A percentile compares a stretch with the other conserved stretches of the same genome.
Conservation (phyloP, 2,888 invertebrate species). For the Schrankia costaestrigalis region DNA sequence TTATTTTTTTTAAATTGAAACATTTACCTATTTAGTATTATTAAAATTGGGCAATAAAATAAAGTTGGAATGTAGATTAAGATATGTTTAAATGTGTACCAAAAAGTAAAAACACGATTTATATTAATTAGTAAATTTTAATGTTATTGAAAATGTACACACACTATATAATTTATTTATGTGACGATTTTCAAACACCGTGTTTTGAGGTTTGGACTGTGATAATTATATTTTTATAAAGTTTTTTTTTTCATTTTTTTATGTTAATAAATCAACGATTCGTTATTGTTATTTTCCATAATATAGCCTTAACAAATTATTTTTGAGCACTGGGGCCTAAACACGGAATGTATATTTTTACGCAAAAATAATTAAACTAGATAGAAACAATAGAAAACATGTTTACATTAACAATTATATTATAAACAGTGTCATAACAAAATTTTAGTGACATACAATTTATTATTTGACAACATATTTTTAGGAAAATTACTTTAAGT, state of each 20-base stretch:
- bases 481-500: constrained; percentile 21
- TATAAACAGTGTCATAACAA: constrained; percentile 30
- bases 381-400: constrained; percentile 15
- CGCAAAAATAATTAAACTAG: constrained; percentile 11
- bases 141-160: constrained; percentile 63
- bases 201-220: constrained; percentile 60
- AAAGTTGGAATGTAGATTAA: constrained; percentile 8
- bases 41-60: constrained; percentile 3
- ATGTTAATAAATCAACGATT: constrained; percentile 48
- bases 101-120: constrained; percentile 10
- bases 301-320: constrained; percentile 62
- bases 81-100: constrained; percentile 10
- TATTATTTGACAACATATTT: constrained; percentile 12
- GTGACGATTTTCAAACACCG: constrained; percentile 60
- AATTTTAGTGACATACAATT: constrained; percentile 25
- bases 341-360: constrained; percentile 27
- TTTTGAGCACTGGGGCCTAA: constrained; percentile 70
- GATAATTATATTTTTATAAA: constrained; percentile 35
- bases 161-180: constrained; percentile 45
- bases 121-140: constrained; percentile 8
- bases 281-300: constrained; percentile 45
- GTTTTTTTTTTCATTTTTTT: constrained; percentile 35
- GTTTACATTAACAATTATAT: constrained; percentile 21
- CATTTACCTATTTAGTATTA: too few species aligned
- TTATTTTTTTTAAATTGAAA: too few species aligned